phyloP scores from a whole-genome alignment of 2,797 vertebrate species.

The Dryobates pubescens region DNA sequence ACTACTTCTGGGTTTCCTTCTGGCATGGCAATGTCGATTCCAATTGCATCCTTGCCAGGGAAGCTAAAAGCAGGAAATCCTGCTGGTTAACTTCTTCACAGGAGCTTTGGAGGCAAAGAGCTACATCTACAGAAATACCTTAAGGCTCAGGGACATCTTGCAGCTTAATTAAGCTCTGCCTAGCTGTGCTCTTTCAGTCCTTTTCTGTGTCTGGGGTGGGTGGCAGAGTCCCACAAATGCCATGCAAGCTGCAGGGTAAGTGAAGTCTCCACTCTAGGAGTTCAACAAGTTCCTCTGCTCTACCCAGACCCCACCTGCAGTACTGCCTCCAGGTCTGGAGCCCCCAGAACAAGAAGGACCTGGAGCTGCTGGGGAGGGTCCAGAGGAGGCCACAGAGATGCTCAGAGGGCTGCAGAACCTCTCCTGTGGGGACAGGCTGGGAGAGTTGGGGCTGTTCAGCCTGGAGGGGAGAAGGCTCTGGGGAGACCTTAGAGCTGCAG shows the following conservation, averaged over 20 bases:
- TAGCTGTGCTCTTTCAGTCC: not conserved
- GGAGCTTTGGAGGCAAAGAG: not conserved
- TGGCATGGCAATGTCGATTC: slow-evolving; percentile 7
- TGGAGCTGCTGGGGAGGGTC: too few relatives aligned
- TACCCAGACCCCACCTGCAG: too few relatives aligned
- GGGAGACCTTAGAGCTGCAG: too few relatives aligned
- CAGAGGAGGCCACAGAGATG: too few relatives aligned
- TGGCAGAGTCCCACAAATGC: not conserved
- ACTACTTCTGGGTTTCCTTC: not conserved
- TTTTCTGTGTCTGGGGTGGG: not conserved
- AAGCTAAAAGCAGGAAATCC: slow-evolving; percentile 2
- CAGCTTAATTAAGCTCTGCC: not conserved
- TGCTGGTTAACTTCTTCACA: not conserved
- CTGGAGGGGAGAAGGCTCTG: too few relatives aligned
- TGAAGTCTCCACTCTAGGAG: not conserved
- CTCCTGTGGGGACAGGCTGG: too few relatives aligned
- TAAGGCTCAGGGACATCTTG: not conserved
- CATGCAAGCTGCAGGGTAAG: not conserved
- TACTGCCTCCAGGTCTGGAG: too few relatives aligned
- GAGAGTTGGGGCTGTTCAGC: too few relatives aligned
- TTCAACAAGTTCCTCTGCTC: too few relatives aligned
- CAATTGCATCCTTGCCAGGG: not conserved
- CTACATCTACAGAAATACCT: not conserved
- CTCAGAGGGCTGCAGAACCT: too few relatives aligned
- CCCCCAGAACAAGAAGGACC: too few relatives aligned